A percentile compares a stretch with the other conserved stretches of the same genome.
Evolutionary conservation across 2,113 vertebrate genomes (phyloP).

Genomic region (Thamnophis sirtalis): DNA sequence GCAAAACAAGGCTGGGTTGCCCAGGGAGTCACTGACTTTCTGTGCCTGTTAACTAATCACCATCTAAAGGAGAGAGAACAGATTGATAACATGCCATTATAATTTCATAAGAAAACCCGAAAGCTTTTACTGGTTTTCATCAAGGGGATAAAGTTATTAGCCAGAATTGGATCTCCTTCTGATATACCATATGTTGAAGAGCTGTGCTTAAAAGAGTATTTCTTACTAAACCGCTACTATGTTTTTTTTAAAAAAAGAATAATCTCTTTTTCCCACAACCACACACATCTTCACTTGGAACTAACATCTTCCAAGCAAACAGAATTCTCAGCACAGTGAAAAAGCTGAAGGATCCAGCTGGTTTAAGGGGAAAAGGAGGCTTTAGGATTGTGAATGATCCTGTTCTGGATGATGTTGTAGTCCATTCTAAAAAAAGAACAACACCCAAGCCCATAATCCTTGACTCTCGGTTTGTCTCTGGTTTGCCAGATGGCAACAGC

Average conservation of each 20-base stretch:
- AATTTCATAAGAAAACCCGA: neutral
- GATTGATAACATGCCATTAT: neutral
- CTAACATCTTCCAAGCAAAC: neutral
- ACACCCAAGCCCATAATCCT: neutral
- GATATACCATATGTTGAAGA: neutral
- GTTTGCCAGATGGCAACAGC: neutral
- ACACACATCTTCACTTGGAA: neutral
- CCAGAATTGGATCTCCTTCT: neutral
- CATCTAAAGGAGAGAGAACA: neutral
- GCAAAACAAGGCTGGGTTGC: neutral
- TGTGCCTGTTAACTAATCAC: neutral
- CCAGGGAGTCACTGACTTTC: neutral
- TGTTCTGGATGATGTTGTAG: neutral
- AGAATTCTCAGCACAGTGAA: neutral
- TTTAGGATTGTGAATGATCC: neutral
- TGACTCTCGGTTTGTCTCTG: neutral
- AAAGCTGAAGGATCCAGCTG: neutral
- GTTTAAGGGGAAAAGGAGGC: neutral
- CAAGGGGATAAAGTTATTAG: neutral
- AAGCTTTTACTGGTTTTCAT: neutral
- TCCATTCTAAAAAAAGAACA: neutral
- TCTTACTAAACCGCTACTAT: neutral
- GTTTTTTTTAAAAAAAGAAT: neutral
- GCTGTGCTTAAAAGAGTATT: neutral
- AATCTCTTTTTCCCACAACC: neutral